A percentile compares a stretch with the other conserved stretches of the same genome.
Conservation (phyloP, 1,140 invertebrate genomes). For the Nomia melanderi region DNA sequence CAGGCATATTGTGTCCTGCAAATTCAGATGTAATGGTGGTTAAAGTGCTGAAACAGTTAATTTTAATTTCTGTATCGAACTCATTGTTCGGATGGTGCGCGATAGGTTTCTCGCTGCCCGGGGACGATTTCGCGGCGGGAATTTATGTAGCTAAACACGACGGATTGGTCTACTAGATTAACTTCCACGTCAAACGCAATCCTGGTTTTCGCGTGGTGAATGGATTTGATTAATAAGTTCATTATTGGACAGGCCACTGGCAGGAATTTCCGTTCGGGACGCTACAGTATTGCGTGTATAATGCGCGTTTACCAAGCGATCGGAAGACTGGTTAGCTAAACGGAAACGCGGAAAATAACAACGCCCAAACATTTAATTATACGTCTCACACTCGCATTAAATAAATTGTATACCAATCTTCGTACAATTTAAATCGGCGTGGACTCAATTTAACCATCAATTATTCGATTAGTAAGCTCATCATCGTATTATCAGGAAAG, state of each 20-base stretch:
- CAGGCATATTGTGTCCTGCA: too few species aligned
- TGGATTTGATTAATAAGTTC: slow-evolving; percentile 41
- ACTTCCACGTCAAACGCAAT: slow-evolving; percentile 36
- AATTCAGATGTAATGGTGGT: too few species aligned
- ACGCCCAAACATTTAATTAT: too few species aligned
- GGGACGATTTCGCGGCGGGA: background rate
- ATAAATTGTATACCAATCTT: background rate
- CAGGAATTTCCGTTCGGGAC: slow-evolving; percentile 27
- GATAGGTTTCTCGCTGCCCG: slow-evolving; percentile 21
- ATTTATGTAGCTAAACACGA: slow-evolving; percentile 22
- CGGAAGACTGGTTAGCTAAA: too few species aligned
- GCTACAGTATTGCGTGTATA: slow-evolving; percentile 1
- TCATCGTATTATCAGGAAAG: slow-evolving; percentile 16
- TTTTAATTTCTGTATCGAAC: too few species aligned
- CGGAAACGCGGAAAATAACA: too few species aligned
- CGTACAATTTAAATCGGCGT: background rate
- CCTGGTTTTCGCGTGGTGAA: slow-evolving; percentile 13
- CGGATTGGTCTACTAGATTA: slow-evolving; percentile 31
- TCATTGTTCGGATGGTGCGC: background rate
- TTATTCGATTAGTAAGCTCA: slow-evolving; percentile 18
- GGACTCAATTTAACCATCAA: background rate
- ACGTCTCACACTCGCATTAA: background rate
- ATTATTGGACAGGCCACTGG: slow-evolving; percentile 14
- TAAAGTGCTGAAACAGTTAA: too few species aligned
- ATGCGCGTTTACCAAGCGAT: slow-evolving; percentile 18